Conservation (phyloP, 2,797 vertebrate genomes). For the Hemitrygon akajei region DNA sequence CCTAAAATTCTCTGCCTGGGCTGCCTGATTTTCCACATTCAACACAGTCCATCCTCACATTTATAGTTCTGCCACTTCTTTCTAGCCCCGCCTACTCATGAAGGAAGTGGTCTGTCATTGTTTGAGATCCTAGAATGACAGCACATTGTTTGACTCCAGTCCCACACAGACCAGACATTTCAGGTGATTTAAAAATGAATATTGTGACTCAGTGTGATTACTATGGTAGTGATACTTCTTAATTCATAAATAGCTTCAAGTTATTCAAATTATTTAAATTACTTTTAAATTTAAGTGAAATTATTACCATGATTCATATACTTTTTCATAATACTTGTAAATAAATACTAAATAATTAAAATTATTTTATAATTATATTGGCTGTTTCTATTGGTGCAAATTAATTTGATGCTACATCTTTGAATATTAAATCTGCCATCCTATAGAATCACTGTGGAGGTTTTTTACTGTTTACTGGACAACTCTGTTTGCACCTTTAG, state of each 20-base stretch:
- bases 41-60: constrained; percentile 46
- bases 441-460: not conserved
- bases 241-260: not conserved
- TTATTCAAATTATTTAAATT: not conserved
- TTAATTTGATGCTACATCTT: not conserved
- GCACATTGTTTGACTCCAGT: constrained; percentile 3
- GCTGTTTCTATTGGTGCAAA: not conserved
- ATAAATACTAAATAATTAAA: not conserved
- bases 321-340: not conserved
- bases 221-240: not conserved
- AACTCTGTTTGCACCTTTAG: not conserved
- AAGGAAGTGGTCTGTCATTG: constrained; percentile 44
- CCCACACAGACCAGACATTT: not conserved
- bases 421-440: not conserved
- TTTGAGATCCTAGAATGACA: constrained; percentile 41
- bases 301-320: not conserved
- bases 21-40: constrained; percentile 39
- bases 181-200: constrained; percentile 34
- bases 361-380: not conserved
- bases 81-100: constrained; percentile 49
- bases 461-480: not conserved
- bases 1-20: constrained; percentile 35
- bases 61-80: constrained; percentile 46
- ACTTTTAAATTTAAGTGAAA: not conserved
- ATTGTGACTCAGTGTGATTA: constrained; percentile 36